Evolutionary conservation across 2,888 invertebrate species (phyloP), one percentile per base, ranked within the genome.

Genomic region (Aelia acuminata): DNA sequence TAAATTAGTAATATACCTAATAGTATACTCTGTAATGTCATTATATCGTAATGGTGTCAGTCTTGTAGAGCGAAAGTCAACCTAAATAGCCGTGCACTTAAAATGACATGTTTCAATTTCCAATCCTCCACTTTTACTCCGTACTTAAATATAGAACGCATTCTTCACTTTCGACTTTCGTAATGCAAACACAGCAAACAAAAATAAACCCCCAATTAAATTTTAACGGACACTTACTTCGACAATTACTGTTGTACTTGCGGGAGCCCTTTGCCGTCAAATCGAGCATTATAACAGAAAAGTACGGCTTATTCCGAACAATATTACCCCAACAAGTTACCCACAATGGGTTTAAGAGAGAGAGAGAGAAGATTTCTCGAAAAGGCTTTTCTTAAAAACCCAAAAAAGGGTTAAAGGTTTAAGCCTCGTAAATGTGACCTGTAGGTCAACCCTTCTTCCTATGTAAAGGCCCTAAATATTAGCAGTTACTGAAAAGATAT

Each of bases 81-180:
- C 26, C 57, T 4, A 57, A 57, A 57, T 57, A 57, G n/a, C 26
- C 26, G 11, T 26, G 26, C 15, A n/a, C 26, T 57, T n/a, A 70
- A n/a, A 35, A 35, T 70, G 35, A 7, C 31, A 35, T 8, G 18
- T 70, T 35, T 20, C 63, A 70, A 70, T 70, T 35, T 35, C 31
- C 18, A 70, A 70, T 43, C 43, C n/a, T 31, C 63, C 18, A 70
- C 63, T 70, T 70, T 70, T 70, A 70, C 63, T 35, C 18, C 18
- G 49, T 7, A 26, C 31, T 35, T 26, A 35, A 70, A 70, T 70
- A 18, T 70, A 70, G 63, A 20, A 70, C 63, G n/a, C 49, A 26
- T 70, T 70, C 35, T 20, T 35, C 31, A 70, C 63, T 70, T 70
- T 70, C 63, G 63, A 70, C 63, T 70, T 31, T 70, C 63, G 7